Conservation (phyloP, 2,888 invertebrate genomes). For the Phragmatobia fuliginosa region DNA sequence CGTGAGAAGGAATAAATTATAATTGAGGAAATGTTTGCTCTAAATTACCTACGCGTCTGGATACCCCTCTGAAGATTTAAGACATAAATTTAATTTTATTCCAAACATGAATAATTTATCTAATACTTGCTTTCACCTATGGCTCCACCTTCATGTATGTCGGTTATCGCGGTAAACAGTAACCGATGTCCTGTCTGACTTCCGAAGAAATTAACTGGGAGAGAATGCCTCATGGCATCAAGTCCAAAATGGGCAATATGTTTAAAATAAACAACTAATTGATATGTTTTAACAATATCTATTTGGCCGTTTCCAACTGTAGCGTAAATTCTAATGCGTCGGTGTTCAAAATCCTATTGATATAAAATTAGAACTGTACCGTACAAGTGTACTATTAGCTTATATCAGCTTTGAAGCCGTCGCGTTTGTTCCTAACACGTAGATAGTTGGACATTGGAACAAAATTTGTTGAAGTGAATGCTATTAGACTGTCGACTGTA, state of each 20-base stretch:
- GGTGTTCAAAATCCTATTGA: background rate
- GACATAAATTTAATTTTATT: background rate
- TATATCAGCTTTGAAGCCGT: conserved; percentile 20
- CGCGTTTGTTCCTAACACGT: conserved; percentile 25
- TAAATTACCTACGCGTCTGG: background rate
- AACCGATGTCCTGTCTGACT: no score
- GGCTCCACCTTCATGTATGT: no score
- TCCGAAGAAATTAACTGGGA: no score
- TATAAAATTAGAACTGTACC: background rate
- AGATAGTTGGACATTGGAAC: conserved; percentile 21
- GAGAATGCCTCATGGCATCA: no score
- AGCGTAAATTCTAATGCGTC: background rate
- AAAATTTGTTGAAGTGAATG: conserved; percentile 22
- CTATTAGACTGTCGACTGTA: conserved; percentile 13
- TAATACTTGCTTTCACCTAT: no score
- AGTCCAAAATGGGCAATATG: no score
- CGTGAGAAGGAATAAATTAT: background rate
- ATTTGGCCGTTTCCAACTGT: background rate
- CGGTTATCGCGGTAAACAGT: no score
- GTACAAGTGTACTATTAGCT: conserved; percentile 12
- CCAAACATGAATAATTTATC: background rate
- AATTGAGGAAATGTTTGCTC: background rate
- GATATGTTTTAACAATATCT: no score
- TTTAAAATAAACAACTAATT: no score
- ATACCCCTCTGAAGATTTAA: background rate